Base-by-base conservation (phyloP, 2,113 vertebrate species). In the Dipodomys stephensi region DNA sequence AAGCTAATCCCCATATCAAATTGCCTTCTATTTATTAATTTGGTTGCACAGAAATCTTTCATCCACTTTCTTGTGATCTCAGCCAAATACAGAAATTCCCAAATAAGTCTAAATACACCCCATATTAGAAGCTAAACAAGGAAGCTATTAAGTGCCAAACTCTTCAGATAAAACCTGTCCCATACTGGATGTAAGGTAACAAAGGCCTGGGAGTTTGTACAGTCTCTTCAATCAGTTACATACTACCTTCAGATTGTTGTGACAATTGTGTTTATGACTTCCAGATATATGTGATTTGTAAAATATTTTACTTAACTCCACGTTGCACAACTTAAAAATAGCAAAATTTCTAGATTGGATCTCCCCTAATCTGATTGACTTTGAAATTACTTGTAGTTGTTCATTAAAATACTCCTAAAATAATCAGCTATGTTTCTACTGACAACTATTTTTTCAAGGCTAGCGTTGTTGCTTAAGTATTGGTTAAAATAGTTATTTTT, bases 21-120 rank as follows among this genome's bases (percentile, higher is more conserved):
- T 80, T 94, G 28, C 0, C 46, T 77, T 57, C 11, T 25, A 68
- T 94, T 79, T 89, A 71, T 77, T 94, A 13, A 93, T 77, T 20
- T 88, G 12, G 25, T 1, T 93, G 16, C 30, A 32, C 77, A 83
- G 4, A 64, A 25, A 2, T 69, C 30, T 85, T 92, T 84, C 15
- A 62, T 91, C 18, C 53, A 87, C 80, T 91, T 80, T 67, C 80
- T 91, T 83, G 13, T 80, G 72, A 89, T 82, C 69, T 92, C 11
- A 53, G 20, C 10, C 39, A 91, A 92, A 13, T 74, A 44, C 3
- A 74, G 35, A 92, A 79, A 87, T 89, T 74, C 20, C 6, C 7
- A 72, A 86, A 53, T 68, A 72, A 74, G 71, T 87, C 77, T 87
- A 87, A 94, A 84, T 12, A 87, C 27, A 64, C 68, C 81, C 7